These are phyloP conservation scores for Theocolax elegans DNA, from an alignment of 1,140 invertebrate genomes.

Conservation along the genomic window DNA sequence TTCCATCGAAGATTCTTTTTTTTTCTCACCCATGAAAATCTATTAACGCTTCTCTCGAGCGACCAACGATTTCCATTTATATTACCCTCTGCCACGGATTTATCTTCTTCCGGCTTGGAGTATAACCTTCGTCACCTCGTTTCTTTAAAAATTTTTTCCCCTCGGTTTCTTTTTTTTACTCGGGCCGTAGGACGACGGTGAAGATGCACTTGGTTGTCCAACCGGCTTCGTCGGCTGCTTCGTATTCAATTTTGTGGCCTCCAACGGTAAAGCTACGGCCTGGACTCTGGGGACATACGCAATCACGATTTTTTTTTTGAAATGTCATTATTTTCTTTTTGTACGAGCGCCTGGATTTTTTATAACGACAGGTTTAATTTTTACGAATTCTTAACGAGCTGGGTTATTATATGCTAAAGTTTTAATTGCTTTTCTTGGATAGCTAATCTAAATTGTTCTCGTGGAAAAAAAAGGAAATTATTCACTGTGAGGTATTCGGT, in stretches of 20 bases:
- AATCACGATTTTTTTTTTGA: not conserved
- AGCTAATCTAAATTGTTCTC: too few relatives aligned
- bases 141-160: too few relatives aligned
- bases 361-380: too few relatives aligned
- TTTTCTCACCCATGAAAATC: conserved; percentile 29
- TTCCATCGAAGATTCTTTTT: not conserved
- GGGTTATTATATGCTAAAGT: conserved; percentile 12
- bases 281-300: conserved; percentile 54
- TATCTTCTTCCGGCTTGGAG: too few relatives aligned
- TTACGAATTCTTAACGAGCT: too few relatives aligned
- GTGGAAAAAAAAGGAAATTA: too few relatives aligned
- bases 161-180: conserved; percentile 50
- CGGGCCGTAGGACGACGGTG: conserved; percentile 56
- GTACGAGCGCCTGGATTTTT: not conserved
- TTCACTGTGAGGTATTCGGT: too few relatives aligned
- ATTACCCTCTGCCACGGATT: conserved; percentile 56
- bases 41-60: conserved; percentile 20
- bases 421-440: conserved; percentile 14
- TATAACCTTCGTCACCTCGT: too few relatives aligned
- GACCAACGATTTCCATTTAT: conserved; percentile 61
- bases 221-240: conserved; percentile 64
- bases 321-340: too few relatives aligned
- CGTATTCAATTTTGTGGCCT: conserved; percentile 62
- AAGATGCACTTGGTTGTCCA: conserved; percentile 66
- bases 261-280: conserved; percentile 59